Percentiles rank a stretch among this genome's conserved stretches.
Conservation (phyloP, 2,797 vertebrate genomes). For the Coilia nasus region DNA sequence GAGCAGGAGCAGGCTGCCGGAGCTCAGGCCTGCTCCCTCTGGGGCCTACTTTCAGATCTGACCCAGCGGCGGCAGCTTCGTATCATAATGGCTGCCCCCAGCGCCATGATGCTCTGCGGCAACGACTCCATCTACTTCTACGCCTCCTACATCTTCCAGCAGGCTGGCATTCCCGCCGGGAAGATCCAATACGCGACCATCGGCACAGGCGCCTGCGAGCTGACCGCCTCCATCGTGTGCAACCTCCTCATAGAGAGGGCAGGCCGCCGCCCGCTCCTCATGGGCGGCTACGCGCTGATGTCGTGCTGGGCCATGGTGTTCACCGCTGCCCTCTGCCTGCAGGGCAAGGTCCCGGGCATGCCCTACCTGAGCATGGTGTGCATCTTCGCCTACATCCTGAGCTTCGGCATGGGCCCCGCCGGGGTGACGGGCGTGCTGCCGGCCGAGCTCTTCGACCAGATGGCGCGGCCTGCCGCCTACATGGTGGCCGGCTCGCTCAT, state of each 20-base stretch:
- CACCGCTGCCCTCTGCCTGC: conserved; percentile 78
- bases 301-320: conserved; percentile 80
- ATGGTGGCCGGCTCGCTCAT: conserved; percentile 83
- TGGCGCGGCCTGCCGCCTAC: conserved; percentile 83
- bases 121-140: conserved; percentile 90
- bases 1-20: conserved; percentile 67
- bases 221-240: conserved; percentile 73
- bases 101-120: conserved; percentile 89
- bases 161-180: conserved; percentile 77
- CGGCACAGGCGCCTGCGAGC: conserved; percentile 85
- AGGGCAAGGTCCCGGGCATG: conserved; percentile 78
- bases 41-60: conserved; percentile 75
- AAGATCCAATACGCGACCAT: conserved; percentile 81
- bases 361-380: conserved; percentile 86
- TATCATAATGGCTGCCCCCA: conserved; percentile 78
- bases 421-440: conserved; percentile 88
- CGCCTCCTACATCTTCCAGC: conserved; percentile 82
- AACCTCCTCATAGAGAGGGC: conserved; percentile 82
- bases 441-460: conserved; percentile 87
- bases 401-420: conserved; percentile 90
- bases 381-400: conserved; percentile 88
- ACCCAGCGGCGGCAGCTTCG: conserved; percentile 75
- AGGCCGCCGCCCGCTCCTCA: conserved; percentile 78
- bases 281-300: conserved; percentile 86
- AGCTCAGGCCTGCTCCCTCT: conserved; percentile 60